Percentiles rank a stretch among this genome's conserved stretches.
Evolutionary conservation across 2,888 invertebrate species (phyloP).

Genomic region (Pogonocherus hispidulus): DNA sequence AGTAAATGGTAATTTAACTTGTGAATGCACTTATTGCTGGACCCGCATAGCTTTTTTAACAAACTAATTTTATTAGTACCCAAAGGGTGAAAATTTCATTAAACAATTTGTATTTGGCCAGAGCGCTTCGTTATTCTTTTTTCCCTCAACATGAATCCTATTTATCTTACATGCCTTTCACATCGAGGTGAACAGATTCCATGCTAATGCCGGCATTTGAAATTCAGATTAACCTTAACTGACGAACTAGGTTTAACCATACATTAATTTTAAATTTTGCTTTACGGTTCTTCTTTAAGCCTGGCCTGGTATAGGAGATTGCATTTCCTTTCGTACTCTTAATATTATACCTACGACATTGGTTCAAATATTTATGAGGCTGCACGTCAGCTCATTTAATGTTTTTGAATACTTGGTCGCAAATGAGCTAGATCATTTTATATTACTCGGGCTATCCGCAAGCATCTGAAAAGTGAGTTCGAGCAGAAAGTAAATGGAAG

Average conservation of each 20-base stretch:
- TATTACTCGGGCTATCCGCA: too few species aligned
- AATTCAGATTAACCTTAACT: conserved; percentile 8
- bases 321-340: not conserved
- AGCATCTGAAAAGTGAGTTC: too few species aligned
- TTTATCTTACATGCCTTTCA: conserved; percentile 5
- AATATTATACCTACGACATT: not conserved
- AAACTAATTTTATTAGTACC: not conserved
- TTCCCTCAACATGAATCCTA: not conserved
- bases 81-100: conserved; percentile 29
- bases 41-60: too few species aligned
- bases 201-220: conserved; percentile 16
- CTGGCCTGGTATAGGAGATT: not conserved
- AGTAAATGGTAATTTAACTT: too few species aligned
- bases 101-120: conserved; percentile 14
- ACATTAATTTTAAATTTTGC: conserved; percentile 10
- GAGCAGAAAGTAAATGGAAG: too few species aligned
- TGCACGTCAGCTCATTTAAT: not conserved
- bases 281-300: not conserved
- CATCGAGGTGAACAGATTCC: not conserved
- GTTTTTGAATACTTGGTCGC: not conserved
- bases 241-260: not conserved
- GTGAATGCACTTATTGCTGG: too few species aligned
- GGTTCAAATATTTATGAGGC: not conserved
- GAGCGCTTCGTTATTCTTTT: not conserved
- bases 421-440: too few species aligned